Base-by-base conservation (phyloP, 2,888 invertebrate genomes). In the Troilus luridus region DNA sequence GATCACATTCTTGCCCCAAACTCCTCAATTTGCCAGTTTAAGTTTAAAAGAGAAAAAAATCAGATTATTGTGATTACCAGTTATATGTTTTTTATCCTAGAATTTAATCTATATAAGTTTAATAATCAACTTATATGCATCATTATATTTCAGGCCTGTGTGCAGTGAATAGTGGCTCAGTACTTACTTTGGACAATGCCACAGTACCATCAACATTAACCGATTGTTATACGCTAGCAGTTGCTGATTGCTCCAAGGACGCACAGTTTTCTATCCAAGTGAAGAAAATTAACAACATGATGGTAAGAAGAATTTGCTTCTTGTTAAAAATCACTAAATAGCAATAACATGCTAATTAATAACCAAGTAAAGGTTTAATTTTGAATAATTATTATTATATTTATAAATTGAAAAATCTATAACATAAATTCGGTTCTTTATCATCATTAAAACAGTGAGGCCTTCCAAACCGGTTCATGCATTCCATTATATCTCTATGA, bases 241-340 rank as follows among this genome's bases (percentile, higher is more conserved):
- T 93, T 17, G 93, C 93, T 5, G 93, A 94, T 91, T 93, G 93
- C 91, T 93, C 93, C 8, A 60, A 92, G 8, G 91, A 92, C 11
- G 91, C 93, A n/a, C 93, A 92, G 41, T 94, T 93, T 91, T 92
- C 93, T 11, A 91, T 93, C 17, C 93, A 93, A 72, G 92, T 93
- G 62, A 93, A 93, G 92, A 93, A 92, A 90, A 91, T 92, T 2
- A 90, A 92, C 62, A 91, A 92, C 41, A 88, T 92, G 27, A 89
- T 93, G 92, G 93, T 93, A 91, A 92, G 91, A 90, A 27, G 5
- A 88, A 27, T 21, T 67, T 24, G 6, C 14, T 67, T 27, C 21
- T n/a, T n/a, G 11, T n/a, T 9, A n/a, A 64, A 64, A 64, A n/a
- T 64, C 8, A 10, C 11, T 67, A 67, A 67, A 67, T 67, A 67